phyloP scores from a whole-genome alignment of 2,888 invertebrate genomes.

The Pristionchus maxplancki region DNA sequence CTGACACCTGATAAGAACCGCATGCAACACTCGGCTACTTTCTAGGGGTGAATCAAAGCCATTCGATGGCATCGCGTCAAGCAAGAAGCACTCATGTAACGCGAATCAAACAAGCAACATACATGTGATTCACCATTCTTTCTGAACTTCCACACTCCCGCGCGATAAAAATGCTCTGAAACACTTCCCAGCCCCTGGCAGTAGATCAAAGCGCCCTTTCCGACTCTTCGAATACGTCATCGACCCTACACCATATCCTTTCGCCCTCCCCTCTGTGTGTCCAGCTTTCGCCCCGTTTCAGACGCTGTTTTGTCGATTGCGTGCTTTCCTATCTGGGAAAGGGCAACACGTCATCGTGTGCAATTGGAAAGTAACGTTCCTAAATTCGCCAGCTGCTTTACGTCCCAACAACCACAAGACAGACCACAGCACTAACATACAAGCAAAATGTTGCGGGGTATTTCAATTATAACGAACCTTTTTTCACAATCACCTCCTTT shows the following conservation, averaged over 20 bases:
- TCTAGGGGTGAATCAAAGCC: background rate
- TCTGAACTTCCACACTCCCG: background rate
- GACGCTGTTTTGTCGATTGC: background rate
- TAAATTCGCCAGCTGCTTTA: background rate
- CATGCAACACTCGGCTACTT: background rate
- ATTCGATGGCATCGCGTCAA: too few species aligned
- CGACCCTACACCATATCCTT: background rate
- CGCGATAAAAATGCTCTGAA: background rate
- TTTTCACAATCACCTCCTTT: too few species aligned
- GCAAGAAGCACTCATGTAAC: too few species aligned
- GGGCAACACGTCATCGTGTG: background rate
- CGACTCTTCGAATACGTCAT: background rate
- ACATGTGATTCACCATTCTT: background rate
- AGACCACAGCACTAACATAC: too few species aligned
- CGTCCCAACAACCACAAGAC: too few species aligned
- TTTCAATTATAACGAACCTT: too few species aligned
- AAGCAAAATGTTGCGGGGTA: too few species aligned
- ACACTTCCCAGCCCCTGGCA: background rate
- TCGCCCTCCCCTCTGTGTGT: background rate
- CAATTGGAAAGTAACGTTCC: background rate
- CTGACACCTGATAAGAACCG: constrained; percentile 6
- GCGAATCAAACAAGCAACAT: background rate
- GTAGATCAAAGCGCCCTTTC: background rate
- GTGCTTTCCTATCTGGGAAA: background rate
- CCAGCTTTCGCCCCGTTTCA: constrained; percentile 13